phyloP scores from a whole-genome alignment of 2,797 vertebrate species.

The Typhlichthys eigenmanni region DNA sequence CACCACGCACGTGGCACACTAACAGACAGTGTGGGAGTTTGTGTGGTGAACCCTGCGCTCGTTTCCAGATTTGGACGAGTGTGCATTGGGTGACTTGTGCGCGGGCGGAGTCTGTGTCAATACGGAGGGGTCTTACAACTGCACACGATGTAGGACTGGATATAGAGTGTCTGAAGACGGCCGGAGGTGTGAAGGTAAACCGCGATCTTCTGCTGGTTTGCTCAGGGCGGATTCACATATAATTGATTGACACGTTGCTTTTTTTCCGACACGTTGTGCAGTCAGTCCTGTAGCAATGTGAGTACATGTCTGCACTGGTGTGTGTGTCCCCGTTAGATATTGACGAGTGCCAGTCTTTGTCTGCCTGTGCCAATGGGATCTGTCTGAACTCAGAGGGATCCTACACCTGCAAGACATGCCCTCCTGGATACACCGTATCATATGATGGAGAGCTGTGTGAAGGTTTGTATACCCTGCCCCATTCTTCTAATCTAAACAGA shows the following conservation, averaged over 20 bases:
- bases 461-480: slow-evolving; percentile 66
- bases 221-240: slow-evolving; percentile 2
- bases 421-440: slow-evolving; percentile 72
- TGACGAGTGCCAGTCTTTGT: slow-evolving; percentile 73
- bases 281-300: slow-evolving; percentile 5
- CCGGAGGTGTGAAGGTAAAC: slow-evolving; percentile 75
- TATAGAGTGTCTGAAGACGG: slow-evolving; percentile 71
- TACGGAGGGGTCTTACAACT: slow-evolving; percentile 85
- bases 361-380: slow-evolving; percentile 79
- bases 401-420: slow-evolving; percentile 73
- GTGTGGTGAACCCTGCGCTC: slow-evolving; percentile 10
- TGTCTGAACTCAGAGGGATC: slow-evolving; percentile 88
- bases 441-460: slow-evolving; percentile 75
- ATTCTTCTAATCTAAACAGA: slow-evolving; percentile 11
- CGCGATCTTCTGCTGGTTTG: slow-evolving; percentile 16
- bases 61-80: slow-evolving; percentile 75
- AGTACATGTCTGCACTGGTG: slow-evolving; percentile 20
- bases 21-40: slow-evolving; percentile 8
- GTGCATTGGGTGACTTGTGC: slow-evolving; percentile 68
- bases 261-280: not conserved
- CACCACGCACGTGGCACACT: not conserved
- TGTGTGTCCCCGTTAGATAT: slow-evolving; percentile 62
- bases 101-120: slow-evolving; percentile 80
- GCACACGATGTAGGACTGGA: slow-evolving; percentile 80
- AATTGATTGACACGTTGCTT: too few relatives aligned